A percentile compares a stretch with the other conserved stretches of the same genome.
These are phyloP conservation scores for Pandemis cinnamomeana DNA, from an alignment of 2,888 invertebrate genomes.

Conservation along the genomic window DNA sequence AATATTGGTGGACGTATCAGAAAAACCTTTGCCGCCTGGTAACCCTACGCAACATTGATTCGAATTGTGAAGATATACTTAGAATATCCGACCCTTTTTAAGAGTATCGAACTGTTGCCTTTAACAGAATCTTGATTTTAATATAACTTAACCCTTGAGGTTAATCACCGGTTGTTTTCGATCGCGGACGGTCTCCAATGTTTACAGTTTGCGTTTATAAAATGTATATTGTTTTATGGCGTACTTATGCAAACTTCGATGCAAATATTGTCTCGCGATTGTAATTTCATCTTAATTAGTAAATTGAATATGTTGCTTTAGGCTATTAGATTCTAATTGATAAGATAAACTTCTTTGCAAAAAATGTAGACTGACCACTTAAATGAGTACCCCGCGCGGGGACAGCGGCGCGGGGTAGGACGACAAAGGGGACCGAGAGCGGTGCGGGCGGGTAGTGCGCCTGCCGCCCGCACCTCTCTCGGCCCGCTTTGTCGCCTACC, in stretches of 20 bases:
- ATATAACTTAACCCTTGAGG: slow-evolving; percentile 35
- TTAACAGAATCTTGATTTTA: slow-evolving; percentile 36
- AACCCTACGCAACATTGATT: background rate
- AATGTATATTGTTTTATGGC: background rate
- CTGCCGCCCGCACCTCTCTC: too few relatives aligned
- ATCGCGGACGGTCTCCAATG: slow-evolving; percentile 3
- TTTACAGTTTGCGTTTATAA: slow-evolving; percentile 8
- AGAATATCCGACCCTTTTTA: slow-evolving; percentile 28
- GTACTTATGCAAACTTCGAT: slow-evolving; percentile 1
- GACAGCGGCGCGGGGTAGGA: too few relatives aligned
- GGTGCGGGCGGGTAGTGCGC: too few relatives aligned
- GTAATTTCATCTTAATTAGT: background rate
- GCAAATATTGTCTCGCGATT: background rate
- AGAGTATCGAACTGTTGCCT: slow-evolving; percentile 29
- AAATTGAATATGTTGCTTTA: too few relatives aligned
- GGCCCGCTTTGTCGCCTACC: too few relatives aligned
- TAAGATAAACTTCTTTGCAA: too few relatives aligned
- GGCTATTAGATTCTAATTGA: too few relatives aligned
- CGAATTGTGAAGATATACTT: slow-evolving; percentile 22
- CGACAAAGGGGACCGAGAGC: too few relatives aligned
- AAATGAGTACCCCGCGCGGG: too few relatives aligned
- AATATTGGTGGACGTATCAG: background rate
- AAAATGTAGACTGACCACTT: too few relatives aligned
- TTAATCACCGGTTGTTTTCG: slow-evolving; percentile 24
- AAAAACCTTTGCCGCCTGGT: background rate